Conservation (phyloP, 2,113 vertebrate genomes). For the Turnix velox region DNA sequence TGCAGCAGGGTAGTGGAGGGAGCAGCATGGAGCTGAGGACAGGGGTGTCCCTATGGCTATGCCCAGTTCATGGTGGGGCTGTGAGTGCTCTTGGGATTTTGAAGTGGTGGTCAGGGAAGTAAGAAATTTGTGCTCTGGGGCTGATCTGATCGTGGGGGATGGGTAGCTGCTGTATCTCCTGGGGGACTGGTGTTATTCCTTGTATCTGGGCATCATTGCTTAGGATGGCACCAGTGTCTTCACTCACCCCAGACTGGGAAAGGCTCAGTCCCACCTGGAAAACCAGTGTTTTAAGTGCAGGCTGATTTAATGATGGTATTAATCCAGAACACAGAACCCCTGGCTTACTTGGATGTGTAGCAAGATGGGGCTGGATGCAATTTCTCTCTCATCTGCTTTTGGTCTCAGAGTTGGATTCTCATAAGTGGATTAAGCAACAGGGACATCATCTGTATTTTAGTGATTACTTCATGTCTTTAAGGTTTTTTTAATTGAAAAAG, state of each 20-base stretch:
- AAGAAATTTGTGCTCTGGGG: neutral
- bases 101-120: neutral
- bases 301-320: neutral
- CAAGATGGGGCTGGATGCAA: neutral
- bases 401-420: neutral
- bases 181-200: neutral
- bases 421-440: neutral
- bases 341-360: neutral
- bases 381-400: neutral
- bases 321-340: neutral
- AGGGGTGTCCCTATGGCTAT: neutral
- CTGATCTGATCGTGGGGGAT: neutral
- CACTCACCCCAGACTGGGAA: neutral
- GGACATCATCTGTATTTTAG: neutral
- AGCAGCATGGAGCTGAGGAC: neutral
- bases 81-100: neutral
- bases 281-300: neutral
- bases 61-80: fast-evolving
- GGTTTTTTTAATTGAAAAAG: neutral
- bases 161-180: neutral
- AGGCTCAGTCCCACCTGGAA: neutral
- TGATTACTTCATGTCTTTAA: neutral
- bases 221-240: neutral
- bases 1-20: neutral
- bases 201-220: neutral